Percentiles rank a stretch among this genome's conserved stretches.
Conservation (phyloP, 2,797 vertebrate species). For the Macrochelys suwanniensis region DNA sequence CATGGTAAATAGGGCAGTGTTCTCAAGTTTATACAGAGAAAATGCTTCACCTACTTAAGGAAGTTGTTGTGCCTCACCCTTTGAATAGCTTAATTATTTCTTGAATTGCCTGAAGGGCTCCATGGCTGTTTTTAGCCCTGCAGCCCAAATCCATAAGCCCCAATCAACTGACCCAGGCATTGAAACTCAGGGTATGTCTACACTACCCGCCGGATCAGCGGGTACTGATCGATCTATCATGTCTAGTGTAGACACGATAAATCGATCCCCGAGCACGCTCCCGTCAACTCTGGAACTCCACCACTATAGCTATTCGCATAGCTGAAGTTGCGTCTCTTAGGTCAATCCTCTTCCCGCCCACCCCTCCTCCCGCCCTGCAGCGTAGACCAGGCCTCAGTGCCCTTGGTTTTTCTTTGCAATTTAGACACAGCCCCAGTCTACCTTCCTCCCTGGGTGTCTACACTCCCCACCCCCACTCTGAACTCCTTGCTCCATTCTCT, state of each 20-base stretch:
- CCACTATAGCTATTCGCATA: too few relatives aligned
- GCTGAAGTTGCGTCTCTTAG: too few relatives aligned
- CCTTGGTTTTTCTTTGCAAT: neutral
- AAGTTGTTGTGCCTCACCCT: neutral
- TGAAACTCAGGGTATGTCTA: neutral
- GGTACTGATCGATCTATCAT: too few relatives aligned
- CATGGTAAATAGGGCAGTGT: neutral
- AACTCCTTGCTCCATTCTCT: neutral
- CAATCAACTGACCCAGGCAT: neutral
- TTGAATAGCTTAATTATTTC: neutral
- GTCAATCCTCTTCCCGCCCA: too few relatives aligned
- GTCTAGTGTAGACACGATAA: too few relatives aligned
- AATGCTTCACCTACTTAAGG: neutral
- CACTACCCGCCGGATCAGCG: too few relatives aligned
- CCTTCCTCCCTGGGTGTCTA: neutral
- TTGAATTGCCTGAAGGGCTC: neutral
- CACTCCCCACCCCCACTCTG: neutral
- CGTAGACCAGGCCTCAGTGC: neutral
- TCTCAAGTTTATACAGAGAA: neutral
- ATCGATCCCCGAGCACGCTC: too few relatives aligned
- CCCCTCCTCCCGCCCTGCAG: too few relatives aligned
- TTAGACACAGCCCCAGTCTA: neutral
- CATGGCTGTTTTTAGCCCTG: neutral
- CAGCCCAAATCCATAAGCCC: neutral
- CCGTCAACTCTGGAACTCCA: too few relatives aligned